These are phyloP conservation scores for Ispidina lecontei DNA, from an alignment of 2,797 vertebrate genomes.

Conservation along the genomic window DNA sequence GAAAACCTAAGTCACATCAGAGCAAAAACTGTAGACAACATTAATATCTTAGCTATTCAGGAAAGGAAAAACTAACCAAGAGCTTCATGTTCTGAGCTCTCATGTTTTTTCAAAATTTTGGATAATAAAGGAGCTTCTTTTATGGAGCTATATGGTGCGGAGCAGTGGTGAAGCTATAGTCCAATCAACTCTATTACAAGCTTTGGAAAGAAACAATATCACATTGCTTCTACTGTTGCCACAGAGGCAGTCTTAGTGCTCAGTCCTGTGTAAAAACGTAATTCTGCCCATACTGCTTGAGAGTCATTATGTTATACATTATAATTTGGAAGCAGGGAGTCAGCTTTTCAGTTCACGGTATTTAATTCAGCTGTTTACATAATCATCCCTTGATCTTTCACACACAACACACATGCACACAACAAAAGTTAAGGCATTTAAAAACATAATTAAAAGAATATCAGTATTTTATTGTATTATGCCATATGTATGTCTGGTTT, in stretches of 20 bases:
- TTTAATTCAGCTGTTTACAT: background rate
- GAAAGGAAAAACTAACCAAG: background rate
- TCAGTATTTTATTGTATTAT: background rate
- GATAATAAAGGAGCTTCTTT: background rate
- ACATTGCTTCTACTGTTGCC: background rate
- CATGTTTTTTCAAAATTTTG: background rate
- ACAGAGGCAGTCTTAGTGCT: background rate
- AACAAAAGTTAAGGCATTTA: background rate
- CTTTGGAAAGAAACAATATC: background rate
- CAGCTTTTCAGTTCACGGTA: background rate
- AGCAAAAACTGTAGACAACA: background rate
- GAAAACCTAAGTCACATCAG: background rate
- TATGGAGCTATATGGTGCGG: background rate
- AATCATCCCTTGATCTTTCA: background rate
- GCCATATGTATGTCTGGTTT: background rate
- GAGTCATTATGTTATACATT: background rate
- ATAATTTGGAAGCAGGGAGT: background rate
- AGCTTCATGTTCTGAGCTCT: background rate
- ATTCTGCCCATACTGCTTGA: background rate
- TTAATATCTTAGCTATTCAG: background rate
- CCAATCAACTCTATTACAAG: fast-evolving
- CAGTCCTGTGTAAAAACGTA: background rate
- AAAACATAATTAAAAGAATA: background rate
- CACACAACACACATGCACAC: background rate
- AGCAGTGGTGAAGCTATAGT: background rate